These are phyloP conservation scores for Oreochromis tanganicae DNA, from an alignment of 2,113 vertebrate species.

Conservation along the genomic window DNA sequence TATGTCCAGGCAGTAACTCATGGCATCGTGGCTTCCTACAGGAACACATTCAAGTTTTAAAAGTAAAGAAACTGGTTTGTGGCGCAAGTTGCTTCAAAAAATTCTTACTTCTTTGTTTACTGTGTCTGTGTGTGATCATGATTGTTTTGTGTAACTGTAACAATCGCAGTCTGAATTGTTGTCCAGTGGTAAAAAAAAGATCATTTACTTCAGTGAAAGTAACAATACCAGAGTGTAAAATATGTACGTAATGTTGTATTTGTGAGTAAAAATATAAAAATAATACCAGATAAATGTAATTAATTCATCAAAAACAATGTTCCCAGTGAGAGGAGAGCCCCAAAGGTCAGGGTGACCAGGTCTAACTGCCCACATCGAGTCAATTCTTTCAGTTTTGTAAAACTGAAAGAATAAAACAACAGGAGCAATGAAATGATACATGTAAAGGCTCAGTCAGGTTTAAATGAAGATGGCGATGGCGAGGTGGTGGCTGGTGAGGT, in stretches of 20 bases:
- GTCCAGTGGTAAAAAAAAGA: background rate
- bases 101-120: background rate
- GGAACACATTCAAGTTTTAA: background rate
- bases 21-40: conserved; percentile 85
- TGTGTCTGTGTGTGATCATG: fast-evolving
- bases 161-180: background rate
- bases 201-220: background rate
- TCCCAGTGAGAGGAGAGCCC: background rate
- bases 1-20: conserved; percentile 87
- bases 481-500: background rate
- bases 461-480: background rate
- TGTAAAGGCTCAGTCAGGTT: fast-evolving
- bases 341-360: background rate
- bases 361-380: background rate
- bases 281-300: fast-evolving
- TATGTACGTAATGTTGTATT: background rate
- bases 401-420: background rate
- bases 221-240: background rate
- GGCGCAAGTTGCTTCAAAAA: fast-evolving
- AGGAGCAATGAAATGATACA: fast-evolving
- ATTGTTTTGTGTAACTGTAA: background rate
- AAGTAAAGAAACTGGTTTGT: background rate
- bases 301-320: background rate
- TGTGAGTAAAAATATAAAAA: background rate
- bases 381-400: background rate